Evolutionary conservation across 2,113 vertebrate genomes (phyloP).

Genomic region (Agapornis roseicollis): DNA sequence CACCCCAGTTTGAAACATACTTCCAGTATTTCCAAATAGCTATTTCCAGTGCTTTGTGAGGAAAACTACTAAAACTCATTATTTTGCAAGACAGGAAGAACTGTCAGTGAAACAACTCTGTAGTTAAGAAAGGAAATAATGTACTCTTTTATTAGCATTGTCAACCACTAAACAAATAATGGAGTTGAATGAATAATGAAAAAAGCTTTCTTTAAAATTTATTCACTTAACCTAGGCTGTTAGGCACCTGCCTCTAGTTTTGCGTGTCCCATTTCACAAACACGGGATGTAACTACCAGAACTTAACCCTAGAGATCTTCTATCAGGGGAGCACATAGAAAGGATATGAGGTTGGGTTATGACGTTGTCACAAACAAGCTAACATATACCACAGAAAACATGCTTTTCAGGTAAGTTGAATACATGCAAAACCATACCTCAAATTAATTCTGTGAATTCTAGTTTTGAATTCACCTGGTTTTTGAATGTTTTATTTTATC

Average conservation of each 20-base stretch:
- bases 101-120: background rate
- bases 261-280: background rate
- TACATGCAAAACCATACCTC: background rate
- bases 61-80: background rate
- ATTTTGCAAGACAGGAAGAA: background rate
- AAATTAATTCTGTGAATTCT: background rate
- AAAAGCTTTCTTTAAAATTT: background rate
- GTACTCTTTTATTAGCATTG: background rate
- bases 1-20: background rate
- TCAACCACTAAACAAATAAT: background rate
- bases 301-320: background rate
- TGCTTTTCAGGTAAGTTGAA: background rate
- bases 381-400: background rate
- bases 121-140: background rate
- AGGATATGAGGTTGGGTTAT: background rate
- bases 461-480: background rate
- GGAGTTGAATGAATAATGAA: background rate
- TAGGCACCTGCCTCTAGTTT: background rate
- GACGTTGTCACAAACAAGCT: background rate
- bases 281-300: background rate
- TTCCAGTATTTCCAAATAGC: background rate
- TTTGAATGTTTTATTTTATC: accelerated
- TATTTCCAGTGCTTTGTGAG: background rate
- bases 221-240: background rate
- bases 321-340: background rate